Evolutionary conservation across 2,797 vertebrate species (phyloP).

Genomic region (Molossus alvarezi): DNA sequence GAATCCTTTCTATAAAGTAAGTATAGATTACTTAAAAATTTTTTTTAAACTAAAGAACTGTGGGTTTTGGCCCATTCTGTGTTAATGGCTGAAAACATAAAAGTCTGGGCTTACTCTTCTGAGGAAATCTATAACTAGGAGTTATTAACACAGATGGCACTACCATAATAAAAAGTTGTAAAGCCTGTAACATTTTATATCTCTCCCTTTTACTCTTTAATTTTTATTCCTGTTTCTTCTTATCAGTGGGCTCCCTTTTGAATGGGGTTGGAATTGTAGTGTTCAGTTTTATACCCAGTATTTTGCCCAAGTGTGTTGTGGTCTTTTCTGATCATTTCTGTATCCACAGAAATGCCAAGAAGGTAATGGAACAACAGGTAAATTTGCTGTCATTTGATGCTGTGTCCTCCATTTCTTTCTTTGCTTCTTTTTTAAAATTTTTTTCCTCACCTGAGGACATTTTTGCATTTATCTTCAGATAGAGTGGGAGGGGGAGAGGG

Average conservation of each 20-base stretch:
- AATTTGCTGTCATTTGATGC: slow-evolving; percentile 8
- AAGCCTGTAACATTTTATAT: neutral
- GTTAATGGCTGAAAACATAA: slow-evolving; percentile 47
- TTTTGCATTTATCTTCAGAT: no score
- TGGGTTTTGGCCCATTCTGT: neutral
- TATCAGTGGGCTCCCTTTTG: neutral
- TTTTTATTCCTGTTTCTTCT: slow-evolving; percentile 11
- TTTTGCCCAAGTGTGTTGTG: slow-evolving; percentile 28
- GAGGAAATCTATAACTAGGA: neutral
- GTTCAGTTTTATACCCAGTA: neutral
- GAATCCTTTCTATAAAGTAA: slow-evolving; percentile 29
- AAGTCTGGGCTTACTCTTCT: slow-evolving; percentile 30
- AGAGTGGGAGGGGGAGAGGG: no score
- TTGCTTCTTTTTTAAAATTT: neutral
- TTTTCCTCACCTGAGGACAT: no score
- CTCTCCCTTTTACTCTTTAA: neutral
- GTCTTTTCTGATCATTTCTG: neutral
- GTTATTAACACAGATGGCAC: neutral
- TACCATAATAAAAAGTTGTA: neutral
- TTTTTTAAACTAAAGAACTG: neutral
- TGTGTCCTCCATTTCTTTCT: slow-evolving; percentile 9
- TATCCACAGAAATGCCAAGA: slow-evolving; percentile 52
- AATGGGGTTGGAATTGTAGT: neutral
- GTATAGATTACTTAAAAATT: neutral
- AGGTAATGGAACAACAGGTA: slow-evolving; percentile 22